A percentile compares a stretch with the other conserved stretches of the same genome.
Evolutionary conservation across 2,888 invertebrate species (phyloP).

Genomic region (Eupithecia subumbrata): DNA sequence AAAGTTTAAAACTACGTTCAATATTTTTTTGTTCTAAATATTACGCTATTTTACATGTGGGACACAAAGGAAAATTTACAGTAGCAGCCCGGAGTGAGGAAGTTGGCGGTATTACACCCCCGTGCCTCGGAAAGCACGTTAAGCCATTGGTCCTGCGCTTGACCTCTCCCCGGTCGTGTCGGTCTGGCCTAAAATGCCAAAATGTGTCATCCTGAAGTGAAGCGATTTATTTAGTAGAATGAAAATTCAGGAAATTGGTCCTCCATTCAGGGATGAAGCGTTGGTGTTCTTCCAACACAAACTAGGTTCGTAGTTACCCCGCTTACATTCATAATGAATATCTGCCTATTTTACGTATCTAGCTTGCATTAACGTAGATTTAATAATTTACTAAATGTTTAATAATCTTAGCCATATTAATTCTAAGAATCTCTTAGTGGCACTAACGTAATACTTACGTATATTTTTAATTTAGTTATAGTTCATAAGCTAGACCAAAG

Average conservation of each 20-base stretch:
- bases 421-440: slow-evolving; percentile 46
- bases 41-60: too few species aligned
- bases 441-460: slow-evolving; percentile 42
- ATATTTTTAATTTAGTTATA: slow-evolving; percentile 39
- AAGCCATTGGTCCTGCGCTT: too few species aligned
- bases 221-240: neutral
- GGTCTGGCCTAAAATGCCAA: too few species aligned
- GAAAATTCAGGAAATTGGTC: neutral
- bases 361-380: slow-evolving; percentile 16
- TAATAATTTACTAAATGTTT: slow-evolving; percentile 32
- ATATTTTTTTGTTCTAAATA: too few species aligned
- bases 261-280: neutral
- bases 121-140: too few species aligned
- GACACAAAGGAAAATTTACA: too few species aligned
- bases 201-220: too few species aligned
- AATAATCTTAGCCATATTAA: slow-evolving; percentile 43
- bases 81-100: too few species aligned
- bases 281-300: neutral
- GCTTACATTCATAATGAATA: neutral
- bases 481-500: slow-evolving; percentile 60
- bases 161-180: too few species aligned
- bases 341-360: neutral
- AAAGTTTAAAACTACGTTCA: too few species aligned
- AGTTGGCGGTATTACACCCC: too few species aligned
- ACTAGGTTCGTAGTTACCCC: neutral